These are phyloP conservation scores for Leucozona laternaria DNA, from an alignment of 2,888 invertebrate genomes.

Conservation along the genomic window DNA sequence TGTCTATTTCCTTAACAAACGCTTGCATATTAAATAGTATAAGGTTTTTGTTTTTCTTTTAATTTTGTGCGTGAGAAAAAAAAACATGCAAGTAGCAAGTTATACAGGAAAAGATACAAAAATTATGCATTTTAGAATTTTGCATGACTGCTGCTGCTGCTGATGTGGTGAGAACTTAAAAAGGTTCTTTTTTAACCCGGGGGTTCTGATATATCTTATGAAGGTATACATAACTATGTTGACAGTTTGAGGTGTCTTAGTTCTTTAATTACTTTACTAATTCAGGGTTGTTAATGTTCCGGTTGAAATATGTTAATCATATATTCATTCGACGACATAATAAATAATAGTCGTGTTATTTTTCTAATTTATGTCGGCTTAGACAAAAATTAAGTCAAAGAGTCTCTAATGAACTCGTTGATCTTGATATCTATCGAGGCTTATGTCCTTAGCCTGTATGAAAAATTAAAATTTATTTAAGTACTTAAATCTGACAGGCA, in stretches of 20 bases:
- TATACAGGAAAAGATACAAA: neutral
- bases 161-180: slow-evolving; percentile 46
- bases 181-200: slow-evolving; percentile 11
- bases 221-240: neutral
- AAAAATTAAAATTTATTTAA: no score
- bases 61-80: slow-evolving; percentile 59
- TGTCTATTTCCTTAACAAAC: slow-evolving; percentile 39
- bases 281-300: slow-evolving; percentile 1
- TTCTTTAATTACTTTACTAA: neutral
- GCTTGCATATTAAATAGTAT: slow-evolving; percentile 39
- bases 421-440: no score
- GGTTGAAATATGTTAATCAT: slow-evolving; percentile 2
- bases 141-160: neutral
- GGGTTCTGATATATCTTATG: neutral
- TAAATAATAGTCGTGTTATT: neutral
- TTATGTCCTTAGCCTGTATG: no score
- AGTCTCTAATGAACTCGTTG: no score
- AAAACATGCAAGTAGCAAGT: neutral
- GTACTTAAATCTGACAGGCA: no score
- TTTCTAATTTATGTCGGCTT: no score
- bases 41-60: slow-evolving; percentile 24
- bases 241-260: slow-evolving; percentile 44
- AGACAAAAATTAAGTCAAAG: no score
- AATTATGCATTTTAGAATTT: slow-evolving; percentile 24
- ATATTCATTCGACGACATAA: no score